These are phyloP conservation scores for Ciconia maguari DNA, from an alignment of 2,113 vertebrate genomes.

Conservation along the genomic window DNA sequence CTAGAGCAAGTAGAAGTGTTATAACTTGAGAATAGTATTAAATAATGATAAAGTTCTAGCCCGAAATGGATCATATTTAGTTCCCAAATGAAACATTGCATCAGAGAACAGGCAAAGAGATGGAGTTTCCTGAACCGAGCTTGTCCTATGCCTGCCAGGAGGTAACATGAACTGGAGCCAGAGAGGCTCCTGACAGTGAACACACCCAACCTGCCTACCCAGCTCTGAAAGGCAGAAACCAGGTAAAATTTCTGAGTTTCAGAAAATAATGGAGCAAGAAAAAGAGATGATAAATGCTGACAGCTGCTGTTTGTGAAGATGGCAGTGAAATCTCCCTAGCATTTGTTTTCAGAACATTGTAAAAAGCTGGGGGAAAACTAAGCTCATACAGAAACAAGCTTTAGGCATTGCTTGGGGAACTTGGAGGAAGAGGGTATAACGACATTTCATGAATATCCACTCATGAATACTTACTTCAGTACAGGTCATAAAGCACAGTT, in stretches of 20 bases:
- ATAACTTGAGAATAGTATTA: background rate
- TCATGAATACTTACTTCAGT: background rate
- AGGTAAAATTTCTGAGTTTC: background rate
- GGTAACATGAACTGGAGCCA: background rate
- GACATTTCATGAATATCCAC: background rate
- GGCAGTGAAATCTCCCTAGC: background rate
- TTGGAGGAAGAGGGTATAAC: background rate
- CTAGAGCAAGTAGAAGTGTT: background rate
- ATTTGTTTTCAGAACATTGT: background rate
- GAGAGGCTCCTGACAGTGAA: background rate
- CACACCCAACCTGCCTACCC: background rate
- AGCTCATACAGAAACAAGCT: background rate
- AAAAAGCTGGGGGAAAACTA: background rate
- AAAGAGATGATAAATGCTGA: background rate
- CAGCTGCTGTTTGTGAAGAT: background rate
- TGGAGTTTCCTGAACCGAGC: background rate
- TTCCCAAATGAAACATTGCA: background rate
- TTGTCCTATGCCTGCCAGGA: background rate
- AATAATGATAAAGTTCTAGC: background rate
- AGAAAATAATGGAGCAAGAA: background rate
- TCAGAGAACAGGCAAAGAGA: background rate
- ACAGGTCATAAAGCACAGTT: background rate
- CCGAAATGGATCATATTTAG: background rate
- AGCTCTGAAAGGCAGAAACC: background rate
- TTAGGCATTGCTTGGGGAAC: background rate